These are phyloP conservation scores for Rhingia rostrata DNA, from an alignment of 2,888 invertebrate genomes.

Conservation along the genomic window DNA sequence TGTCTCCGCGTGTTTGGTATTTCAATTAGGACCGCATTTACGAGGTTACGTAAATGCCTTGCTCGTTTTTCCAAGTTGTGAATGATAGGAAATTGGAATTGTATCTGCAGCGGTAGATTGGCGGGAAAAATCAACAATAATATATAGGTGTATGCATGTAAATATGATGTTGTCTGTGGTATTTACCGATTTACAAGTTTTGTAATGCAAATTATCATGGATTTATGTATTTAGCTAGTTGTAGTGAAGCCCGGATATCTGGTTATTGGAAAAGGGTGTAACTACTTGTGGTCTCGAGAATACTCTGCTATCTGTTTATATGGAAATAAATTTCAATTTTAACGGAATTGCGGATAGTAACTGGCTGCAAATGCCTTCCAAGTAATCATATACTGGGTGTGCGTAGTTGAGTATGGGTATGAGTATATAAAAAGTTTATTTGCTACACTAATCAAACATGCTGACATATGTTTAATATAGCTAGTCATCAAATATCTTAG, in stretches of 20 bases:
- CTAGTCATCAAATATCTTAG: too few relatives aligned
- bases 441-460: too few relatives aligned
- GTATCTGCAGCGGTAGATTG: not conserved
- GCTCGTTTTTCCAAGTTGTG: not conserved
- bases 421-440: too few relatives aligned
- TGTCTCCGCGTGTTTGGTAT: constrained; percentile 38
- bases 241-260: not conserved
- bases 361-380: too few relatives aligned
- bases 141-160: not conserved
- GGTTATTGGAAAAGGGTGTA: not conserved
- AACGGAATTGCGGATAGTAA: too few relatives aligned
- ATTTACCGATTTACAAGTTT: constrained; percentile 3
- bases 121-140: constrained; percentile 10
- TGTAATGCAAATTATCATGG: not conserved
- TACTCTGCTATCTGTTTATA: too few relatives aligned
- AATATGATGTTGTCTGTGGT: not conserved
- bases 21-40: constrained; percentile 35
- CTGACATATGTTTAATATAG: too few relatives aligned
- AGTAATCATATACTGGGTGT: too few relatives aligned
- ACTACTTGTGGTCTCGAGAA: not conserved
- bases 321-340: too few relatives aligned
- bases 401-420: too few relatives aligned
- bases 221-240: not conserved
- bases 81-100: constrained; percentile 4
- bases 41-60: constrained; percentile 4